Evolutionary conservation across 2,113 vertebrate genomes (phyloP).

Genomic region (Clarias gariepinus): DNA sequence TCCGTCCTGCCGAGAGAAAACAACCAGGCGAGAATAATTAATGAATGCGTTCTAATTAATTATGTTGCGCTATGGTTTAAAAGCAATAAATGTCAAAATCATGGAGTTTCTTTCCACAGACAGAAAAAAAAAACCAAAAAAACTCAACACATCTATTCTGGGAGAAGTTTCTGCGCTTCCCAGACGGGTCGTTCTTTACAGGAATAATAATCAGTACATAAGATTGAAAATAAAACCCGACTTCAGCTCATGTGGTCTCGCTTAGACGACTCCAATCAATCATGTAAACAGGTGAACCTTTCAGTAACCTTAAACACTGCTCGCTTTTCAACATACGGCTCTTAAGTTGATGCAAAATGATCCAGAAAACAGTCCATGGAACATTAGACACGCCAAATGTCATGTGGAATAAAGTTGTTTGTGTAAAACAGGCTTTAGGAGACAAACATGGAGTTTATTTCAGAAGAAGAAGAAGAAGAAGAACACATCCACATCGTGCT

Average conservation of each 20-base stretch:
- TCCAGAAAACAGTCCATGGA: neutral
- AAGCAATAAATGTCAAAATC: conserved; percentile 16
- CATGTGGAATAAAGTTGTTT: neutral
- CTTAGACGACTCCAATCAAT: neutral
- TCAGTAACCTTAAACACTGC: neutral
- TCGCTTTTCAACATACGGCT: neutral
- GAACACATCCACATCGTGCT: neutral
- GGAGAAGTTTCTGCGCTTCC: neutral
- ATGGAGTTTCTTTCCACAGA: neutral
- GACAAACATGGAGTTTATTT: neutral
- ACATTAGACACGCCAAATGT: neutral
- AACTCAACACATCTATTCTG: neutral
- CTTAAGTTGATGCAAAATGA: neutral
- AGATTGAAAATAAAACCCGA: neutral
- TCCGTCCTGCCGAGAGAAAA: neutral
- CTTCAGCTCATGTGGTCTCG: conserved; percentile 3
- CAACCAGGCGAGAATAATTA: neutral
- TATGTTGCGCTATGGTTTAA: neutral
- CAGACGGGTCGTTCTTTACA: neutral
- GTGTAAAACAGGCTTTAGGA: neutral
- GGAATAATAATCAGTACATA: neutral
- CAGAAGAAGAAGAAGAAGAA: neutral
- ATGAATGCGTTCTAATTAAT: neutral
- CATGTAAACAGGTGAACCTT: neutral
- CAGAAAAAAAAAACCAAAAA: no score